Conservation (phyloP, 1,140 invertebrate genomes). For the Prorops nasuta region DNA sequence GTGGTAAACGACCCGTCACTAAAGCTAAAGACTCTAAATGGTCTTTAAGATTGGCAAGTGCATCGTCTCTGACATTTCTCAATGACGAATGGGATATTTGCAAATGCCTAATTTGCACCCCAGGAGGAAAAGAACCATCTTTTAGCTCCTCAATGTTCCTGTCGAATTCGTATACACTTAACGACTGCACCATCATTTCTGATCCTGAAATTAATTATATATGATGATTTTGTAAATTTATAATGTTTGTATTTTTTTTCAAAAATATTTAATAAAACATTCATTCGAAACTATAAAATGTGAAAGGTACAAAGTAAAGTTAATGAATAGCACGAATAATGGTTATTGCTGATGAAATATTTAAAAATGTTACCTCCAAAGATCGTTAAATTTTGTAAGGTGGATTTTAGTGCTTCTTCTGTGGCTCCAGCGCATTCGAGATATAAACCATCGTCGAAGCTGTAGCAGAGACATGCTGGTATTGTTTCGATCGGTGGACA, state of each 20-base stretch:
- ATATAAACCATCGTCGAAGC: conserved; percentile 86
- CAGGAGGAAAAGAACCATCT: conserved; percentile 68
- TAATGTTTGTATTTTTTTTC: not conserved
- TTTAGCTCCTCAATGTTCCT: conserved; percentile 69
- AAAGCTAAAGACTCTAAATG: conserved; percentile 79
- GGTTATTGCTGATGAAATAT: conserved; percentile 9
- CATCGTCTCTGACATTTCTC: conserved; percentile 71
- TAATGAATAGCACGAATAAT: not conserved
- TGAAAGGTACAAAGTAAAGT: too few species aligned
- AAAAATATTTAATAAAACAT: too few species aligned
- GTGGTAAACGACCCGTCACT: conserved; percentile 75
- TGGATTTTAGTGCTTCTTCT: conserved; percentile 58
- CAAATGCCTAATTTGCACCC: conserved; percentile 73
- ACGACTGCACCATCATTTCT: conserved; percentile 67
- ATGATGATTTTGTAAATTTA: not conserved
- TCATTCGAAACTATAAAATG: too few species aligned
- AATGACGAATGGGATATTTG: conserved; percentile 81
- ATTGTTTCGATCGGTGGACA: conserved; percentile 50
- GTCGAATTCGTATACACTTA: conserved; percentile 85
- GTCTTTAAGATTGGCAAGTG: conserved; percentile 69
- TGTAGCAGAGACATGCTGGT: conserved; percentile 79
- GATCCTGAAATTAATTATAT: conserved; percentile 39
- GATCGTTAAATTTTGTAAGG: conserved; percentile 59
- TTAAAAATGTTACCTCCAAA: conserved; percentile 31
- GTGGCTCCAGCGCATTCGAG: conserved; percentile 82